Base-by-base conservation (phyloP, 1,140 invertebrate species). In the Hyposmocoma kahamanoa region DNA sequence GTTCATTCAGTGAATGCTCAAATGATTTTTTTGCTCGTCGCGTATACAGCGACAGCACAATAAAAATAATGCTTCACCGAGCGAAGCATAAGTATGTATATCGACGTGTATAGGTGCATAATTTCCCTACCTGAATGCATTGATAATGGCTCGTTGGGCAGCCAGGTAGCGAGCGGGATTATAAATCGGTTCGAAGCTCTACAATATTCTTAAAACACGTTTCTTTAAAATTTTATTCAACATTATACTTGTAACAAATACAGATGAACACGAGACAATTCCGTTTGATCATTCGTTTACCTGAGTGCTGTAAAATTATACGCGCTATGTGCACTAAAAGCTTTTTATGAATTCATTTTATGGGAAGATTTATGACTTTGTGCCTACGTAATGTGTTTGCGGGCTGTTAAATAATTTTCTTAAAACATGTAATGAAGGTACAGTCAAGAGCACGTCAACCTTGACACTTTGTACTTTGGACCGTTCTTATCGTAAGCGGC, bases 111-210 rank as follows among this genome's bases (percentile, higher is more conserved):
- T 55, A 50, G 32, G 32, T 15, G 32, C 56, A 71, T 64, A 67
- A 75, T 73, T 56, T 71, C 54, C 59, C 67, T 80, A 80, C 76
- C 73, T 77, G 76, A 56, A 54, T 41, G 55, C 47, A 58, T 56
- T 63, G 62, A 65, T 65, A 66, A 67, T 58, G 49, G 43, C 21
- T 51, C 56, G 52, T 52, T 46, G 52, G 53, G 51, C 52, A 38
- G 55, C 69, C 73, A 74, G 73, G 76, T 75, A 77, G 71, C 62
- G 50, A 59, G 55, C 56, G 59, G 61, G 62, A 73, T 64, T 73
- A 66, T 62, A 66, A n/a, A 60, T 71, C 55, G 56, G 60, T 58
- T 15, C 32, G 43, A n/a, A 36, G 32, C 24, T 26, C 24, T 26
- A 26, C 24, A 26, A 26, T 36, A 36, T 36, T 36, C 32, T 13